A percentile compares a stretch with the other conserved stretches of the same genome.
phyloP scores from a whole-genome alignment of 2,888 invertebrate genomes.

The Pristionchus fissidentatus region DNA sequence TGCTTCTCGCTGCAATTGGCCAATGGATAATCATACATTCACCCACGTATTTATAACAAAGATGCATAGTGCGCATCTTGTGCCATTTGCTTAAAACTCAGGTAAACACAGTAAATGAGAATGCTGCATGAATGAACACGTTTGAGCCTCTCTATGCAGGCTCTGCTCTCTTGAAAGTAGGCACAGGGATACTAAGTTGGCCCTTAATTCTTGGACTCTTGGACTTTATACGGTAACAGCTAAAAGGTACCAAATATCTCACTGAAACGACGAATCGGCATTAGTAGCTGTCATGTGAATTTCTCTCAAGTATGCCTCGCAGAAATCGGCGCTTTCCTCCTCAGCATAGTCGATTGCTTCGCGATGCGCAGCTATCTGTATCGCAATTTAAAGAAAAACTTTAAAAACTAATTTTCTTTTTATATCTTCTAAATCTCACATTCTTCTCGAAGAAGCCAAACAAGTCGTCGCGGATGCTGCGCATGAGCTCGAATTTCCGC shows the following conservation, averaged over 20 bases:
- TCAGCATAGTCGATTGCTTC: background rate
- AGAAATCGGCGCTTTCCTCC: background rate
- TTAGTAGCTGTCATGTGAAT: background rate
- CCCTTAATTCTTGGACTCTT: too few species aligned
- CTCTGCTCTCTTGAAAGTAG: too few species aligned
- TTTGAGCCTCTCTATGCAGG: background rate
- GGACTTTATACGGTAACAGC: too few species aligned
- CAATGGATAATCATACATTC: background rate
- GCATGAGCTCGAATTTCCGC: background rate
- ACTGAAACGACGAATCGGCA: background rate
- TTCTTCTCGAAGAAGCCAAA: background rate
- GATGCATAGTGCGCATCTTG: background rate
- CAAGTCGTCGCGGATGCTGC: background rate
- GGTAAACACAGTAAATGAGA: too few species aligned
- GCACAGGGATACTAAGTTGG: too few species aligned
- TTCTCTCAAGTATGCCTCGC: conserved; percentile 19
- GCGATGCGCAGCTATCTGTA: background rate
- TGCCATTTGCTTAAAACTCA: background rate
- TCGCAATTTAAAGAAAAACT: background rate
- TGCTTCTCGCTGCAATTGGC: conserved; percentile 23
- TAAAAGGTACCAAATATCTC: background rate
- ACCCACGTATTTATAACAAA: background rate
- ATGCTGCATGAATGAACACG: background rate
- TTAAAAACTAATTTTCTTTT: too few species aligned
- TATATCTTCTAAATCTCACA: background rate